A percentile compares a stretch with the other conserved stretches of the same genome.
These are phyloP conservation scores for Cabera pusaria DNA, from an alignment of 2,888 invertebrate species.

Conservation along the genomic window DNA sequence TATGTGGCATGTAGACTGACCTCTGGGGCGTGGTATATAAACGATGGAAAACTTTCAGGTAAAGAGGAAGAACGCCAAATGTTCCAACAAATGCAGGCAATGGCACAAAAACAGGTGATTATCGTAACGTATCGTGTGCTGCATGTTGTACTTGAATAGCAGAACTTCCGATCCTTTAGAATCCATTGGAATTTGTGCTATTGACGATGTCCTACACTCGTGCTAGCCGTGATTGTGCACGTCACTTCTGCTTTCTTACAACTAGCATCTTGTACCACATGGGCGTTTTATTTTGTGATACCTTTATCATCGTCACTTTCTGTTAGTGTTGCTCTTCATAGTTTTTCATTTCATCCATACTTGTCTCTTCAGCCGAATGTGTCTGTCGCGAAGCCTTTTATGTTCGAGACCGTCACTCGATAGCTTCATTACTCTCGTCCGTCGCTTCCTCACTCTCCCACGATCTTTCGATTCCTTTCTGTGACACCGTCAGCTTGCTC, in stretches of 20 bases:
- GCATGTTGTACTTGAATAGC: constrained; percentile 49
- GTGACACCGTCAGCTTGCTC: constrained; percentile 73
- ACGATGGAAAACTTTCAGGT: constrained; percentile 83
- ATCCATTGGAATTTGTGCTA: constrained; percentile 53
- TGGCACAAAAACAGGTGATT: constrained; percentile 97
- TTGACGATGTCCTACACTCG: constrained; percentile 53
- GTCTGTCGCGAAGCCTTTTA: constrained; percentile 71
- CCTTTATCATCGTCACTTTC: constrained; percentile 81
- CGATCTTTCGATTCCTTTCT: constrained; percentile 65
- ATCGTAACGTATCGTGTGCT: constrained; percentile 43
- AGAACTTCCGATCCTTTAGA: constrained; percentile 42
- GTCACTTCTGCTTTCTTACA: constrained; percentile 69
- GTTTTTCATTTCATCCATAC: constrained; percentile 80
- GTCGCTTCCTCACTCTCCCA: constrained; percentile 71
- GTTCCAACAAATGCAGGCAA: constrained; percentile 98
- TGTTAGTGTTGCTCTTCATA: constrained; percentile 81
- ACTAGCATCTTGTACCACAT: constrained; percentile 63
- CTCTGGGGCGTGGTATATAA: constrained; percentile 13
- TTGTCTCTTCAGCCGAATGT: constrained; percentile 71
- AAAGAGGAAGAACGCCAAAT: constrained; percentile 98
- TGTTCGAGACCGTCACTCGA: constrained; percentile 58
- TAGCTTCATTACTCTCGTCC: constrained; percentile 67
- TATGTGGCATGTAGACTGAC: constrained; percentile 63
- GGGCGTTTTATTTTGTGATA: constrained; percentile 84
- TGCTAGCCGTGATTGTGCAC: constrained; percentile 64